phyloP scores from a whole-genome alignment of 2,113 vertebrate genomes.

The Dryoscopus gambensis region DNA sequence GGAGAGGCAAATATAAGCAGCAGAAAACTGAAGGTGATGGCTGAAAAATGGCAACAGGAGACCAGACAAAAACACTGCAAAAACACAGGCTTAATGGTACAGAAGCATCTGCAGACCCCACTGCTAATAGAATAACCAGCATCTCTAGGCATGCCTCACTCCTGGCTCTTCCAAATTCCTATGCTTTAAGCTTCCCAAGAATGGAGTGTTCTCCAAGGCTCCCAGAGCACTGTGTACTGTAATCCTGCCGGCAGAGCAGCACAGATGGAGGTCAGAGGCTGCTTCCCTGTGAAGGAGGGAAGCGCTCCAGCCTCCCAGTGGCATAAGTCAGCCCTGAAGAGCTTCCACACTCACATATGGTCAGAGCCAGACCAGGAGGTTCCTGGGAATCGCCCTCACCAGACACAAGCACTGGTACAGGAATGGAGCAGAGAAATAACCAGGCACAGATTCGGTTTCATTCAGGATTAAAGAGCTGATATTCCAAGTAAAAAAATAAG shows the following conservation, averaged over 20 bases:
- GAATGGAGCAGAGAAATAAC: neutral
- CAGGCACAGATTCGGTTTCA: neutral
- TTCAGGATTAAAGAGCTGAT: neutral
- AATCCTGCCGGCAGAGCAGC: rapidly evolving
- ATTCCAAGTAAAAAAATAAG: neutral
- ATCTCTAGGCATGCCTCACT: rapidly evolving
- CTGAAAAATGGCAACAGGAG: neutral
- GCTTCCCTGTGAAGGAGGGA: neutral
- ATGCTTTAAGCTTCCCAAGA: neutral
- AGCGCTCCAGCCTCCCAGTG: rapidly evolving
- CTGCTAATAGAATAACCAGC: neutral
- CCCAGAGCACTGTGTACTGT: neutral
- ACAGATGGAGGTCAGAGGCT: rapidly evolving
- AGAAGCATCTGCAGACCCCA: neutral
- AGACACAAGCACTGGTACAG: neutral
- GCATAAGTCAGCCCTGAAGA: rapidly evolving
- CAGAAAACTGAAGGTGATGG: neutral
- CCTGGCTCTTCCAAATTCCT: neutral
- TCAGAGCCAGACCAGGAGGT: neutral
- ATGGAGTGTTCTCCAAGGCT: rapidly evolving
- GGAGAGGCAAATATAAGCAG: neutral
- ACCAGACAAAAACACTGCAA: neutral
- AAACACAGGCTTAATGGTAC: rapidly evolving
- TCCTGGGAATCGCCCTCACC: neutral
- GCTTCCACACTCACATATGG: neutral